A percentile compares a stretch with the other conserved stretches of the same genome.
Evolutionary conservation across 2,888 invertebrate genomes (phyloP).

Genomic region (Parnassius glacialis): DNA sequence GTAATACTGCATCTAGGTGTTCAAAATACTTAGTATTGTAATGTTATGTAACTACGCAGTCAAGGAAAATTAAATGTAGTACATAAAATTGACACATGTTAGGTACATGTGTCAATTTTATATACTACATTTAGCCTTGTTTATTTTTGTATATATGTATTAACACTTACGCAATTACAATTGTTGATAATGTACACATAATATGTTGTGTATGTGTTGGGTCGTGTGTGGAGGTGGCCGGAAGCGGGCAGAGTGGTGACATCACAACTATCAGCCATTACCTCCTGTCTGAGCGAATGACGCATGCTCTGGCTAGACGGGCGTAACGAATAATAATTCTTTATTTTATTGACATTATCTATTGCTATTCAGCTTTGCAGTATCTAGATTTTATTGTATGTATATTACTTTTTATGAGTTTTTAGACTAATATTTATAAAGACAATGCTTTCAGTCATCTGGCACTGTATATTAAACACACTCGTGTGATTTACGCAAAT

Average conservation of each 20-base stretch:
- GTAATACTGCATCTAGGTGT: too few relatives aligned
- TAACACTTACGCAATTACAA: conserved; percentile 4
- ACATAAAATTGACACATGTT: conserved; percentile 3
- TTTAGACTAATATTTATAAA: conserved; percentile 6
- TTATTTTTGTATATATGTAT: conserved; percentile 15
- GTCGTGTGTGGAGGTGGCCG: conserved; percentile 24
- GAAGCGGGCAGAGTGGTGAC: conserved; percentile 39
- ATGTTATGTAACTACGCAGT: not conserved
- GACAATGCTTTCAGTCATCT: not conserved
- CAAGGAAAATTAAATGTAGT: not conserved
- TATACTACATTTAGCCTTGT: not conserved
- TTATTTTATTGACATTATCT: conserved; percentile 9
- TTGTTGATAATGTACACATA: not conserved
- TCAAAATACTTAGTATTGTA: too few relatives aligned
- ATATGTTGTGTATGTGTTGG: not conserved
- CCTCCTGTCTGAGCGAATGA: conserved; percentile 37
- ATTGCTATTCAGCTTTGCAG: conserved; percentile 19
- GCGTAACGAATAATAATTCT: conserved; percentile 17
- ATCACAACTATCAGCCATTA: conserved; percentile 45
- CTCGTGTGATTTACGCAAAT: too few relatives aligned
- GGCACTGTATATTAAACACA: too few relatives aligned
- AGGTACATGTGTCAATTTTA: too few relatives aligned
- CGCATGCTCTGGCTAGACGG: conserved; percentile 30
- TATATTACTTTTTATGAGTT: conserved; percentile 13
- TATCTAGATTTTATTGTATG: conserved; percentile 27